Percentiles rank a stretch among this genome's conserved stretches.
Conservation (phyloP, 2,888 invertebrate species). For the Operophtera brumata region DNA sequence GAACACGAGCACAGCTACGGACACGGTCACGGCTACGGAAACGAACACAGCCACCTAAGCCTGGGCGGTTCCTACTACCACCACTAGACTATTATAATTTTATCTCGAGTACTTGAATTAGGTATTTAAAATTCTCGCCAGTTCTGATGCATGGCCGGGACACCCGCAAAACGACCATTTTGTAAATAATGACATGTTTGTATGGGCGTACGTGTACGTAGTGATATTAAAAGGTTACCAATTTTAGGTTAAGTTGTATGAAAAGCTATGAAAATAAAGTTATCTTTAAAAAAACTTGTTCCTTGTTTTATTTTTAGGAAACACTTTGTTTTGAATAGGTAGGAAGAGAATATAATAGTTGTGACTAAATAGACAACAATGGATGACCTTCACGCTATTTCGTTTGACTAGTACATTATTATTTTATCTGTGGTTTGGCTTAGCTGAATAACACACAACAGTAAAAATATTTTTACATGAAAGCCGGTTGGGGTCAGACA, state of each 20-base stretch:
- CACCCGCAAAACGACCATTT: slow-evolving; percentile 65
- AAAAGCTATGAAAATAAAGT: slow-evolving; percentile 61
- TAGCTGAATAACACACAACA: slow-evolving; percentile 43
- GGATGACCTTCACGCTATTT: slow-evolving; percentile 56
- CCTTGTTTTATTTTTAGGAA: slow-evolving; percentile 47
- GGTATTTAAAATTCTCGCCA: slow-evolving; percentile 62
- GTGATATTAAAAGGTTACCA: slow-evolving; percentile 78
- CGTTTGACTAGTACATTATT: no score
- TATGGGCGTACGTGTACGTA: slow-evolving; percentile 70
- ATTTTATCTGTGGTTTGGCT: no score
- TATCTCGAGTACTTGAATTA: slow-evolving; percentile 51
- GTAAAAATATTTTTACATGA: slow-evolving; percentile 28
- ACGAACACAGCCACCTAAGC: slow-evolving; percentile 40
- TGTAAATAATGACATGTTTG: slow-evolving; percentile 73
- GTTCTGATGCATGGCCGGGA: slow-evolving; percentile 63
- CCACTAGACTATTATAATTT: slow-evolving; percentile 66
- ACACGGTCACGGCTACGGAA: slow-evolving; percentile 31
- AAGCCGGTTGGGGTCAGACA: slow-evolving; percentile 11
- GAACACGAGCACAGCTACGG: slow-evolving; percentile 28
- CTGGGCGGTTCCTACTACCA: slow-evolving; percentile 58
- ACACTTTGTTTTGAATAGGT: slow-evolving; percentile 37
- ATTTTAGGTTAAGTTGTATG: slow-evolving; percentile 65
- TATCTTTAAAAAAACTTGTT: slow-evolving; percentile 40
- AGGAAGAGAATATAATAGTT: slow-evolving; percentile 39
- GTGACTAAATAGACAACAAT: slow-evolving; percentile 49